Base-by-base conservation (phyloP, 2,113 vertebrate species). In the Sus scrofa region DNA sequence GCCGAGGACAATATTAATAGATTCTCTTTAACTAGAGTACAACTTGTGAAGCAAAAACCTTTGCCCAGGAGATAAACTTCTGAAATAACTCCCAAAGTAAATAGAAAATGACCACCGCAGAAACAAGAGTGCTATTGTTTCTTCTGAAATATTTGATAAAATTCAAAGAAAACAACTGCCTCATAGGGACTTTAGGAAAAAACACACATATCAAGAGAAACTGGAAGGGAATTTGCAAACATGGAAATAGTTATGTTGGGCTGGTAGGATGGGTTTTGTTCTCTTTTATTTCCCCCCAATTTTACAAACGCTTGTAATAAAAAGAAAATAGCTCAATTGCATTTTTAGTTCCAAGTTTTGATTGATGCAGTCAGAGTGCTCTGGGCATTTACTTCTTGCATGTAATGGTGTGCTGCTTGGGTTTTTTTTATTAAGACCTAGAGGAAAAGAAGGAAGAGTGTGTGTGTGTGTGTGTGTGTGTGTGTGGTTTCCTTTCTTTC, bases 351-450 rank as follows among this genome's bases (percentile, higher is more conserved):
- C 30, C 50, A 62, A 24, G 12, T 62, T 96, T 94, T 96, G 94
- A 95, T 39, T 70, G 91, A 96, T 94, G 22, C 15, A 54, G 39
- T 39, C 24, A 50, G 34, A 96, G 54, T 34, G 71, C 88, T 86
- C 30, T 78, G 50, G 60, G 88, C 44, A 24, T 87, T 44, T 95
- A 27, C n/a, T 89, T 89, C 58, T 52, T 15, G 6, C 24, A 63
- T 68, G 32, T 15, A 95, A 96, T 63, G 24, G 83, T 74, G 62
- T 88, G 60, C 10, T 81, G 6, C 94, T 96, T 90, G 67, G 14
- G 82, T 52, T 22, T 77, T 77, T 97, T 97, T 96, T 96, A 97
- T 93, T 97, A 97, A 94, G 87, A 87, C 79, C 85, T 91, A 4
- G 37, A 96, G 81, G 87, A 84, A 96, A 97, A 88, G 54, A 34